These are phyloP conservation scores for Smutsia temminckii DNA, from an alignment of 2,797 vertebrate species.

Conservation along the genomic window DNA sequence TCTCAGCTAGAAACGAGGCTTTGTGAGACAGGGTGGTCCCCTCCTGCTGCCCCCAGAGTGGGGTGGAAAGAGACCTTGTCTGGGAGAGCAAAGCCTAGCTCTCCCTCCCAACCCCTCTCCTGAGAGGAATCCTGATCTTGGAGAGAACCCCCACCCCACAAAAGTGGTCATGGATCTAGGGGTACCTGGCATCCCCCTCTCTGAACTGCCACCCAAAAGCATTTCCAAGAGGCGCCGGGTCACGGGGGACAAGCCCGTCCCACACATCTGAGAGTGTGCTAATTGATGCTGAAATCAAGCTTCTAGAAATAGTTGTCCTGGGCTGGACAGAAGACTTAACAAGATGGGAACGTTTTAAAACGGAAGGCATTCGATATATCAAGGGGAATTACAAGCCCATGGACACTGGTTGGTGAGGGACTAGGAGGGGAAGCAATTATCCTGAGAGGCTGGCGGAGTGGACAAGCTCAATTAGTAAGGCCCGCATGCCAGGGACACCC, in stretches of 20 bases:
- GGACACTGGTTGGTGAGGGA: background rate
- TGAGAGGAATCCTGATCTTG: background rate
- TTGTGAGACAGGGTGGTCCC: background rate
- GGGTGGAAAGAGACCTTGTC: background rate
- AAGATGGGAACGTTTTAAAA: background rate
- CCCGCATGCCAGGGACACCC: background rate
- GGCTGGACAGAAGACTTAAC: background rate
- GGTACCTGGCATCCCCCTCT: background rate
- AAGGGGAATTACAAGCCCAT: background rate
- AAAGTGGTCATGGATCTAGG: too few relatives aligned
- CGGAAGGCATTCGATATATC: background rate
- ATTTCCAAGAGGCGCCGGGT: fast-evolving
- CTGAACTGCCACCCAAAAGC: background rate
- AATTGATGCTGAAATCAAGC: background rate
- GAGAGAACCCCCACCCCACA: background rate
- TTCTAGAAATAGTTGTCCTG: background rate
- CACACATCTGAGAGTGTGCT: background rate
- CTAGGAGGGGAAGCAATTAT: background rate
- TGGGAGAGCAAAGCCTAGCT: background rate
- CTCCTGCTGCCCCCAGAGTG: fast-evolving
- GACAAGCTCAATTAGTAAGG: too few relatives aligned
- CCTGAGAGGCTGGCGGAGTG: background rate
- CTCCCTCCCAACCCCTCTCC: background rate
- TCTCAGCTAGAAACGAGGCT: background rate
- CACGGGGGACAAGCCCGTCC: fast-evolving